These are phyloP conservation scores for Caenorhabditis uteleia DNA, from an alignment of 2,888 invertebrate genomes.

Conservation along the genomic window DNA sequence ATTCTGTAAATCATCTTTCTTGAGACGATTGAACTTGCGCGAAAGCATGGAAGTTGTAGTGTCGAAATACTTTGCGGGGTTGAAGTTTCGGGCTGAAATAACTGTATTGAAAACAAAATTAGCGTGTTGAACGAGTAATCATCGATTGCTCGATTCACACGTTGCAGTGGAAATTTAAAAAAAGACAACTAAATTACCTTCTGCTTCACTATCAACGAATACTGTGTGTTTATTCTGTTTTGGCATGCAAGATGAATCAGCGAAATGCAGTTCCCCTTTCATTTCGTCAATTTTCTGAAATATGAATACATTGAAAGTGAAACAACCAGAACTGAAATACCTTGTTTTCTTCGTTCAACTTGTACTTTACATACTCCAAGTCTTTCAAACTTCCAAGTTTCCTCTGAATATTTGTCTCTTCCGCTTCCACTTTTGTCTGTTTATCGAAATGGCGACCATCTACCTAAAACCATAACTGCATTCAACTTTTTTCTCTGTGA, in stretches of 20 bases:
- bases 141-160: too few relatives aligned
- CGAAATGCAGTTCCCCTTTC: slow-evolving; percentile 59
- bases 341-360: slow-evolving; percentile 71
- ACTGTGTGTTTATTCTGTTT: slow-evolving; percentile 56
- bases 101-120: too few relatives aligned
- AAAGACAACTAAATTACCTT: too few relatives aligned
- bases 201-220: slow-evolving; percentile 60
- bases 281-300: slow-evolving; percentile 63
- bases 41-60: slow-evolving; percentile 80
- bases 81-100: slow-evolving; percentile 74
- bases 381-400: slow-evolving; percentile 89
- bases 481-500: not conserved
- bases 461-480: slow-evolving; percentile 17
- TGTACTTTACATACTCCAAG: slow-evolving; percentile 85
- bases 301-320: not conserved
- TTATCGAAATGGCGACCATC: slow-evolving; percentile 54
- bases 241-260: slow-evolving; percentile 35
- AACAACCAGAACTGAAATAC: slow-evolving; percentile 43
- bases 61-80: slow-evolving; percentile 78
- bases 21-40: slow-evolving; percentile 79
- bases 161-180: too few relatives aligned
- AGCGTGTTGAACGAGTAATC: too few relatives aligned
- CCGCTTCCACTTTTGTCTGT: slow-evolving; percentile 71
- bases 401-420: slow-evolving; percentile 81
- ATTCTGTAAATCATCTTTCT: slow-evolving; percentile 35